Percentiles rank a stretch among this genome's conserved stretches.
Conservation (phyloP, 30 jellyfish, hydroid and myxozoan species). For the Sanderia malayensis region DNA sequence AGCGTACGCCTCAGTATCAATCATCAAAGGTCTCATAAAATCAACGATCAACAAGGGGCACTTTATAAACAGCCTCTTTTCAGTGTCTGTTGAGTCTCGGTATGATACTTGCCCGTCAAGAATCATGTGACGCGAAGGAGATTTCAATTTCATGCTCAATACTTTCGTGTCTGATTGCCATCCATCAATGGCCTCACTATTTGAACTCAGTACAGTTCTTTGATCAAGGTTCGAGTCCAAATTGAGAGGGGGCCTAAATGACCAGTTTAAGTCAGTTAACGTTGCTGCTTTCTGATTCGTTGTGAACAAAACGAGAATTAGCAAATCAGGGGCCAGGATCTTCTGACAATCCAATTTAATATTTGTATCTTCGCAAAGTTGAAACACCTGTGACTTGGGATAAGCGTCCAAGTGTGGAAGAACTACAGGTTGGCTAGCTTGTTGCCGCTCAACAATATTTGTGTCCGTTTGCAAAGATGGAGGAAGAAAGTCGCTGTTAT, state of each 20-base stretch:
- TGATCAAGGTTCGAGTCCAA: constrained; percentile 14
- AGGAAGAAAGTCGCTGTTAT: constrained; percentile 12
- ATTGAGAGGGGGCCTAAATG: constrained; percentile 58
- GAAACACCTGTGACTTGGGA: constrained; percentile 2
- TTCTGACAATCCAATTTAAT: constrained; percentile 43
- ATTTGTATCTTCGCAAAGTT: constrained; percentile 48
- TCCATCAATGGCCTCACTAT: constrained; percentile 12
- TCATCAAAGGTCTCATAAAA: constrained; percentile 32
- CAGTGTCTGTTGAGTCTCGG: constrained; percentile 56
- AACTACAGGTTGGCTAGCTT: constrained; percentile 25
- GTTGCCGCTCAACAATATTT: constrained; percentile 13
- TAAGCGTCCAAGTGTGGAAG: constrained; percentile 12
- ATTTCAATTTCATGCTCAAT: constrained; percentile 21
- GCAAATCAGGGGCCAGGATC: constrained; percentile 27
- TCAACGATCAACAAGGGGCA: constrained; percentile 16
- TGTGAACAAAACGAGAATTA: constrained; percentile 32
- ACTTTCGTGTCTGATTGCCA: constrained; percentile 11
- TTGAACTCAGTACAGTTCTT: neutral
- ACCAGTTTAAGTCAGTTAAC: constrained; percentile 22
- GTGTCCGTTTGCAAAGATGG: neutral
- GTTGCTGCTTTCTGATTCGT: constrained; percentile 18
- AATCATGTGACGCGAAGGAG: constrained; percentile 75
- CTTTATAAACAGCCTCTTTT: constrained; percentile 54
- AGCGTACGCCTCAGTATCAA: constrained; percentile 45
- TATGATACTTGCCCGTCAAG: constrained; percentile 62